Percentiles rank a stretch among this genome's conserved stretches.
Evolutionary conservation across 2,113 vertebrate species (phyloP).

Genomic region (Chaetops frenatus): DNA sequence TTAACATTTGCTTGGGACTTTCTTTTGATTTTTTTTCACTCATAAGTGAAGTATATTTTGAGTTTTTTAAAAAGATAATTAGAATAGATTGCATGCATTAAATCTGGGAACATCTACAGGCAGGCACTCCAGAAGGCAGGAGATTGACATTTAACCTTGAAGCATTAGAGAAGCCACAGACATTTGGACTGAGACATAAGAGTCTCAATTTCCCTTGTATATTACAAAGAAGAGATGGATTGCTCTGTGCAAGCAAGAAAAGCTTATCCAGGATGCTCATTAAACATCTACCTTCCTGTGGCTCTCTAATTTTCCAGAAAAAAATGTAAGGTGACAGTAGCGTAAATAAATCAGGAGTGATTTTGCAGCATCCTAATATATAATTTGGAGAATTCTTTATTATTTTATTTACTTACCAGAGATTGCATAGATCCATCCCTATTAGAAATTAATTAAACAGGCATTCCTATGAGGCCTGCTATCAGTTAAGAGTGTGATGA

Average conservation of each 20-base stretch:
- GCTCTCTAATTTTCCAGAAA: neutral
- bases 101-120: neutral
- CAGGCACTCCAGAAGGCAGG: neutral
- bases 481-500: neutral
- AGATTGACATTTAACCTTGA: neutral
- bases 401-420: neutral
- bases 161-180: neutral
- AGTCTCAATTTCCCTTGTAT: neutral
- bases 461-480: neutral
- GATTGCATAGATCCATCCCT: neutral
- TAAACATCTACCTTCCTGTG: neutral
- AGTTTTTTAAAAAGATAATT: slow-evolving; percentile 3
- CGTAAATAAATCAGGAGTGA: neutral
- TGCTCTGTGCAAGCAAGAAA: neutral
- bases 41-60: neutral
- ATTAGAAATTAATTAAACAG: neutral
- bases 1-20: slow-evolving; percentile 6
- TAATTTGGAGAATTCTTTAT: neutral
- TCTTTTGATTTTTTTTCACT: neutral
- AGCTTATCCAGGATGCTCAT: neutral
- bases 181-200: neutral
- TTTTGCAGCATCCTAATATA: neutral
- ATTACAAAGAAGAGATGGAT: neutral
- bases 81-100: neutral
- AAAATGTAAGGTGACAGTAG: neutral